Conservation (phyloP, 2,797 vertebrate genomes). For the Sternotherus odoratus region DNA sequence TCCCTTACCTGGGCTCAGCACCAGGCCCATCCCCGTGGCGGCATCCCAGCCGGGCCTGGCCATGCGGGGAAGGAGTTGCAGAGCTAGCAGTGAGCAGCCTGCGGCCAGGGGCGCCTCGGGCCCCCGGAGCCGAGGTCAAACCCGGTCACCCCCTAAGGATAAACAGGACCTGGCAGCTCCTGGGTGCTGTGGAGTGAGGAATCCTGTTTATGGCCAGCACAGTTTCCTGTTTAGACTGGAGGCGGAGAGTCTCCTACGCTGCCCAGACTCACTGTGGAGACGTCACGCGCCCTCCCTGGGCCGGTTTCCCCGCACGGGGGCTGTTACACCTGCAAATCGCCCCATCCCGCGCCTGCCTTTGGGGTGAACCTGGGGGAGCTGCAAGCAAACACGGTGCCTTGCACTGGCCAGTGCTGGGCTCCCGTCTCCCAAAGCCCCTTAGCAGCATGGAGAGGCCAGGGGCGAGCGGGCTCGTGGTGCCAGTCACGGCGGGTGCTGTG, state of each 20-base stretch:
- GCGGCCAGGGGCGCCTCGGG: not conserved
- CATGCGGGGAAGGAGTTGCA: not conserved
- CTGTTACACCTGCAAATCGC: not conserved
- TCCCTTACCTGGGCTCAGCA: not conserved
- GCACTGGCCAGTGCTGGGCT: not conserved
- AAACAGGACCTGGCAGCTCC: not conserved
- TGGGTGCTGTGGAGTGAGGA: not conserved
- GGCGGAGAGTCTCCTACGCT: accelerated
- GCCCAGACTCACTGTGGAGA: not conserved
- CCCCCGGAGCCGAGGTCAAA: no score
- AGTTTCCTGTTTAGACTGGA: not conserved
- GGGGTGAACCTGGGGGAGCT: not conserved
- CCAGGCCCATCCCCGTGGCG: not conserved
- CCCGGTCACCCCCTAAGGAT: not conserved
- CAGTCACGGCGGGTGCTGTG: no score
- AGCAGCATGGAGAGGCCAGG: no score
- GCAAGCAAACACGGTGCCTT: not conserved
- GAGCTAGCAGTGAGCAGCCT: not conserved
- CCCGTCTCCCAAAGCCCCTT: not conserved
- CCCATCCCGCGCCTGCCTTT: not conserved
- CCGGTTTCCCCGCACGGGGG: not conserved
- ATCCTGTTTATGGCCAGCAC: accelerated
- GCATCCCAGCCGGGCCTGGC: not conserved
- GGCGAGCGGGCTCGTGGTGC: no score
- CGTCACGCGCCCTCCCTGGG: not conserved